Evolutionary conservation across 2,888 invertebrate genomes (phyloP), one percentile per base, ranked within the genome.

Genomic region (Adelphocoris suturalis): DNA sequence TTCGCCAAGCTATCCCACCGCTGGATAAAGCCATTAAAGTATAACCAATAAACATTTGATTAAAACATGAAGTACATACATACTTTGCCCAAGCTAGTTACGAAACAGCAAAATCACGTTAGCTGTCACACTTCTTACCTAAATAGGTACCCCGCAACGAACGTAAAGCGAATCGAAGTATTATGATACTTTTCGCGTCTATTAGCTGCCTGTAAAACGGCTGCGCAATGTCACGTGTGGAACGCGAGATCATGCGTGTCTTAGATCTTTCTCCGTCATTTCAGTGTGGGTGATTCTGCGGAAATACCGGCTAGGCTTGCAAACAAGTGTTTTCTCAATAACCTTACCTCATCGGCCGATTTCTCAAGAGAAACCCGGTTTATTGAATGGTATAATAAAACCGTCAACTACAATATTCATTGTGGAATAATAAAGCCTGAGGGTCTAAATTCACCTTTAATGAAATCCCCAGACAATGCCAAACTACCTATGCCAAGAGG

Each of bases 151-250:
- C 0, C 57, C 57, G 57, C 57, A n/a, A 16, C n/a, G 57, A 12
- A 57, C n/a, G 14, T 57, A 0, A n/a, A 16, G 57, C 19, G 57
- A 57, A 57, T 57, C 57, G 57, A n/a, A n/a, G n/a, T n/a, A 16
- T n/a, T n/a, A 52, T 11, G 57, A 57, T 57, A 57, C 37, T 37
- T 37, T 37, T 57, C n/a, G n/a, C 57, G 7, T n/a, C n/a, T 57
- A 14, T n/a, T n/a, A n/a, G 57, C n/a, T 16, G 12, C 16, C 57
- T n/a, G 11, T 16, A 16, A n/a, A 57, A 57, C 57, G n/a, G 57
- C 16, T 57, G n/a, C 57, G 57, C 57, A 57, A 57, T n/a, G n/a
- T 57, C 57, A 57, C 57, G 57, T 57, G 57, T 57, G 57, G n/a
- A 57, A 57, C 57, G 16, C 57, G 0, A n/a, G 16, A 57, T 57